Conservation (phyloP, 2,113 vertebrate species). For the Gnathonemus echidnorhynchus region DNA sequence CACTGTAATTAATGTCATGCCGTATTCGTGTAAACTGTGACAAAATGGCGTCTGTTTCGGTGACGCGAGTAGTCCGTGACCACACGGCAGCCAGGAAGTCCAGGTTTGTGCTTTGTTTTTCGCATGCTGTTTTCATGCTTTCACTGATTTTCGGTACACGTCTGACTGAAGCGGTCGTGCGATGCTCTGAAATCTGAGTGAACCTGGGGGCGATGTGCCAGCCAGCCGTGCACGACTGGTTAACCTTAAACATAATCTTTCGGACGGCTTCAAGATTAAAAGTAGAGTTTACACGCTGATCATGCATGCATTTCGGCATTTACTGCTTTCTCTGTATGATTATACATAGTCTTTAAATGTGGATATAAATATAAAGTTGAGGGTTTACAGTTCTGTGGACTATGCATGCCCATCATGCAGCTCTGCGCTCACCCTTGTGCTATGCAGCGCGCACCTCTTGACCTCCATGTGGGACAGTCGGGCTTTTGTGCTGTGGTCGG, state of each 20-base stretch:
- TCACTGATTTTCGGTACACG: constrained; percentile 40
- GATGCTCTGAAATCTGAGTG: not conserved
- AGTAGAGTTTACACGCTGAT: not conserved
- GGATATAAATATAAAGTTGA: too few relatives aligned
- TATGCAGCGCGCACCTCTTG: constrained; percentile 27
- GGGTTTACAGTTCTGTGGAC: not conserved
- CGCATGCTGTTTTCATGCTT: constrained; percentile 17
- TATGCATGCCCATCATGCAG: constrained; percentile 41
- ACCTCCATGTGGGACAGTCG: not conserved
- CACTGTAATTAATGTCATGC: constrained; percentile 97
- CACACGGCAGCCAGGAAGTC: constrained; percentile 46
- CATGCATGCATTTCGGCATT: not conserved
- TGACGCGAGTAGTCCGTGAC: constrained; percentile 66
- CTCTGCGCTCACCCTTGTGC: constrained; percentile 48
- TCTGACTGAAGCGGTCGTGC: constrained; percentile 20
- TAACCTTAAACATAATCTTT: not conserved
- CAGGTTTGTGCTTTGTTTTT: constrained; percentile 49
- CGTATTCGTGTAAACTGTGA: constrained; percentile 94
- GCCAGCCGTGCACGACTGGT: not conserved
- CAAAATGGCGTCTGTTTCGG: constrained; percentile 95
- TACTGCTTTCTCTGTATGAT: not conserved
- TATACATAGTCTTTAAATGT: not conserved
- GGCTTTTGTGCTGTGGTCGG: not conserved
- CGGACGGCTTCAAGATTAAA: too few relatives aligned
- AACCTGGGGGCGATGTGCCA: not conserved